These are phyloP conservation scores for Nowickia ferox DNA, from an alignment of 2,888 invertebrate species.

Conservation along the genomic window DNA sequence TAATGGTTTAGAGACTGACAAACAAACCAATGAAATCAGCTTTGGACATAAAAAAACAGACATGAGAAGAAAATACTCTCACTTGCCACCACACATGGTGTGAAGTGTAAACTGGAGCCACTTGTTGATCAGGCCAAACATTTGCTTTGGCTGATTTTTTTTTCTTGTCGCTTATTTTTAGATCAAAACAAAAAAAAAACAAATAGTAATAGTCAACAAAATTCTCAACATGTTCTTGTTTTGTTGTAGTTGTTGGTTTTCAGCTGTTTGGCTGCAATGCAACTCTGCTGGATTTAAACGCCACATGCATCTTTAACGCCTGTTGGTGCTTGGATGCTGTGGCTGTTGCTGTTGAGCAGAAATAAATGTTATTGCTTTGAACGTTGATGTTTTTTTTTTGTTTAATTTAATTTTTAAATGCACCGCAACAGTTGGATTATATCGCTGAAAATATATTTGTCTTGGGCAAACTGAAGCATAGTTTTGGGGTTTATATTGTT, in stretches of 20 bases:
- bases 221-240: conserved; percentile 41
- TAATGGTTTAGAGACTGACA: background rate
- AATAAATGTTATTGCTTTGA: conserved; percentile 21
- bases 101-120: conserved; percentile 27
- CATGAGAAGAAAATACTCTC: too few relatives aligned
- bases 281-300: conserved; percentile 42
- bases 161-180: background rate
- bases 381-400: background rate
- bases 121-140: conserved; percentile 26
- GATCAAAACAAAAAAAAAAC: background rate
- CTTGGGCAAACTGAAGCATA: conserved; percentile 3
- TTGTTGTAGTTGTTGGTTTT: conserved; percentile 22
- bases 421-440: background rate
- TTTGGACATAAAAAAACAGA: background rate
- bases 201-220: conserved; percentile 42
- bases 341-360: conserved; percentile 29
- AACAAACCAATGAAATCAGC: conserved; percentile 15
- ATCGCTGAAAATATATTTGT: background rate
- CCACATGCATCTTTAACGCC: conserved; percentile 54
- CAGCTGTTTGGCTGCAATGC: conserved; percentile 34
- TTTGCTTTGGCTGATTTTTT: conserved; percentile 9
- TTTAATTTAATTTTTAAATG: background rate
- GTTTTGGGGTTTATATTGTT: conserved; percentile 25
- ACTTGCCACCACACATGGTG: conserved; percentile 4
- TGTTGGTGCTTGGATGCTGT: conserved; percentile 18